Evolutionary conservation across 2,113 vertebrate species (phyloP).

Genomic region (Toxostoma redivivum): DNA sequence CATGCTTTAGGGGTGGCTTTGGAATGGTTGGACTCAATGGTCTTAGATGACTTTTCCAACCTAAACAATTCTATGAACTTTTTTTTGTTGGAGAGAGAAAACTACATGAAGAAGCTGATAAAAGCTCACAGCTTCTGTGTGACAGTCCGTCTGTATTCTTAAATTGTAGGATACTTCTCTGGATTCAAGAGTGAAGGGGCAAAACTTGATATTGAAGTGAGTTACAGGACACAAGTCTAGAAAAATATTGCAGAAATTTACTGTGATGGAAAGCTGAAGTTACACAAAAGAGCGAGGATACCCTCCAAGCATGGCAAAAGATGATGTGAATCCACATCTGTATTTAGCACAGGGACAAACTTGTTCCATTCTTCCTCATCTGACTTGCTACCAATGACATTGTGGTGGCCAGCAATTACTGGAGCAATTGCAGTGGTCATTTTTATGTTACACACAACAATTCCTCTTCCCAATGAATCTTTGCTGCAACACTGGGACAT

Average conservation of each 20-base stretch:
- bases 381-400: neutral
- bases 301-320: neutral
- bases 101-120: neutral
- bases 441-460: neutral
- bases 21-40: neutral
- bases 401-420: neutral
- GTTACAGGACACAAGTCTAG: neutral
- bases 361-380: neutral
- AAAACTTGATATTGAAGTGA: neutral
- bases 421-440: neutral
- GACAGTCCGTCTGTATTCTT: fast-evolving
- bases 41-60: neutral
- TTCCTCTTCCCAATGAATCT: neutral
- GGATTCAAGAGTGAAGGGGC: neutral
- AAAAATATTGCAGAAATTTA: neutral
- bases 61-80: neutral
- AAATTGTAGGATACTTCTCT: neutral
- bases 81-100: neutral
- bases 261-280: neutral
- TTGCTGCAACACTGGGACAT: neutral
- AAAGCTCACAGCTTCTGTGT: fast-evolving
- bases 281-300: neutral
- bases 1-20: neutral
- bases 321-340: neutral
- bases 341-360: neutral